These are phyloP conservation scores for Pangasius mekongensis DNA, from an alignment of 2,797 vertebrate species.

Conservation along the genomic window DNA sequence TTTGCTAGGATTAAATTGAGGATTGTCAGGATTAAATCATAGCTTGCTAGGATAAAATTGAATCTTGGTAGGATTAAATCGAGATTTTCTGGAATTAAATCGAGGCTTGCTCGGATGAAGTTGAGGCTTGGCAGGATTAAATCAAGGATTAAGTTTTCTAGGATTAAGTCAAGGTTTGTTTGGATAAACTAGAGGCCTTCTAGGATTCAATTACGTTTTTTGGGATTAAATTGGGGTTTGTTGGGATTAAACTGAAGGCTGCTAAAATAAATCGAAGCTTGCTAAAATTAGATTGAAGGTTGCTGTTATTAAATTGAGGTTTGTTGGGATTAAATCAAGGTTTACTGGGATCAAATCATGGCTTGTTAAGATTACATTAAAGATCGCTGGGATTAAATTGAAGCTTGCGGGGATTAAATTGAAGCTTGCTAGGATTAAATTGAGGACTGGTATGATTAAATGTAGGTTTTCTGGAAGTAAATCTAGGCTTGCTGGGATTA, in stretches of 20 bases:
- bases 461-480: not conserved
- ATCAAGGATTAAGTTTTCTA: not conserved
- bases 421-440: not conserved
- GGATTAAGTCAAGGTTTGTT: not conserved
- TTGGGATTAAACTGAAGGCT: not conserved
- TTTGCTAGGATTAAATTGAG: not conserved
- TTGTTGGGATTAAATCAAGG: not conserved
- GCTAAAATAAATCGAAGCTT: not conserved
- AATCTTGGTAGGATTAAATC: not conserved
- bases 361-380: not conserved
- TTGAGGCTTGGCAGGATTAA: not conserved
- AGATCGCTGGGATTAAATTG: not conserved
- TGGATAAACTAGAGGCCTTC: not conserved
- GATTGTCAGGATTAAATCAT: fast-evolving
- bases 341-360: not conserved
- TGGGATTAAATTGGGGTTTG: not conserved
- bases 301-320: not conserved
- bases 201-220: not conserved
- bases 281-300: not conserved
- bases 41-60: not conserved
- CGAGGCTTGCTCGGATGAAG: not conserved
- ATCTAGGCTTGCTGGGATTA: not conserved
- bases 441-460: not conserved
- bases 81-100: not conserved
- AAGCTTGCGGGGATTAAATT: not conserved